These are phyloP conservation scores for Sebastes diploproa DNA, from an alignment of 2,797 vertebrate species.

Conservation along the genomic window DNA sequence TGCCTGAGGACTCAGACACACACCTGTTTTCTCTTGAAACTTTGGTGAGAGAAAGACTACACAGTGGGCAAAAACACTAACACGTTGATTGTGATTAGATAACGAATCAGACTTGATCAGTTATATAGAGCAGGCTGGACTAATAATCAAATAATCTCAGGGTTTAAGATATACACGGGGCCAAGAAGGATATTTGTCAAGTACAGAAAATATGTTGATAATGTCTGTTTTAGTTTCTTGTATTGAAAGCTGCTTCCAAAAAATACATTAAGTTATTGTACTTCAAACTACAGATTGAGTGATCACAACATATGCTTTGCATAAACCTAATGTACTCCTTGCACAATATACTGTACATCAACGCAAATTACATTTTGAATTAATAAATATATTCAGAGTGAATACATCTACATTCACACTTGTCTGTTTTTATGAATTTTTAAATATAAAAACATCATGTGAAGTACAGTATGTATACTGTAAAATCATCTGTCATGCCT, in stretches of 20 bases:
- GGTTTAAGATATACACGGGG: slow-evolving; percentile 10
- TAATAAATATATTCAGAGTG: background rate
- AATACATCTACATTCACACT: background rate
- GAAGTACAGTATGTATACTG: background rate
- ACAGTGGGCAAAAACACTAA: slow-evolving; percentile 17
- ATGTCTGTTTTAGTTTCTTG: background rate
- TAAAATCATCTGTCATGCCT: too few species aligned
- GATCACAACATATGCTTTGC: background rate
- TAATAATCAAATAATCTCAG: slow-evolving; percentile 41
- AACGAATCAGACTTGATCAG: background rate
- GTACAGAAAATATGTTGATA: background rate
- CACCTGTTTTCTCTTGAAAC: slow-evolving; percentile 95
- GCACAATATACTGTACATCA: background rate
- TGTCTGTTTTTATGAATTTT: background rate
- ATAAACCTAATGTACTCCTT: background rate
- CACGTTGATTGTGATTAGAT: background rate
- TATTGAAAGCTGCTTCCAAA: slow-evolving; percentile 3
- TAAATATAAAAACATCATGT: background rate
- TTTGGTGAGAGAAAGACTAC: slow-evolving; percentile 85
- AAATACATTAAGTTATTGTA: background rate
- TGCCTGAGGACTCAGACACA: slow-evolving; percentile 91
- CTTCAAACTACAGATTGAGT: background rate
- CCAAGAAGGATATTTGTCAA: background rate
- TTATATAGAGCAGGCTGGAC: background rate
- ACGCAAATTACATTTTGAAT: background rate